Conservation (phyloP, 2,888 invertebrate species). For the Phengaris alcon region DNA sequence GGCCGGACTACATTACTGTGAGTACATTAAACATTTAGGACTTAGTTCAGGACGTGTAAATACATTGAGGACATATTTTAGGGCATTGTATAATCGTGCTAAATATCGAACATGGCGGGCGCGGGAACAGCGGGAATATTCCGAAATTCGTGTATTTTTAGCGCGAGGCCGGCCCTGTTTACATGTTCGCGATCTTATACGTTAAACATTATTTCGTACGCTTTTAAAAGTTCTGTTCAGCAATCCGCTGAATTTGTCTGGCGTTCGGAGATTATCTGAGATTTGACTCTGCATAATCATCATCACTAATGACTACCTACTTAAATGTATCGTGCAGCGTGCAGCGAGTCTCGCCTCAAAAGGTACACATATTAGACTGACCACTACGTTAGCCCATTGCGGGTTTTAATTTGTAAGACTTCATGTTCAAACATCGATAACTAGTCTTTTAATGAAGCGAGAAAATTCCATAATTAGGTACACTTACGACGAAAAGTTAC, state of each 20-base stretch:
- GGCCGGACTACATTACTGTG: too few relatives aligned
- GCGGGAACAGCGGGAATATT: conserved; percentile 59
- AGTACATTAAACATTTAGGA: too few relatives aligned
- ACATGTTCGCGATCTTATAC: conserved; percentile 60
- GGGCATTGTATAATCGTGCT: conserved; percentile 14
- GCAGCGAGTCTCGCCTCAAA: too few relatives aligned
- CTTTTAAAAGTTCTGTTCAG: not conserved
- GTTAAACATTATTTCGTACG: conserved; percentile 42
- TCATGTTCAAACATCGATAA: too few relatives aligned
- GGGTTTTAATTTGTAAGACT: too few relatives aligned
- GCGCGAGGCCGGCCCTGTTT: conserved; percentile 72
- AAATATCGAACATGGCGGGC: conserved; percentile 37
- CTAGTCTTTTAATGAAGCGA: too few relatives aligned
- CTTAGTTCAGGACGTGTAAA: too few relatives aligned
- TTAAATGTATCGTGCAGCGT: too few relatives aligned
- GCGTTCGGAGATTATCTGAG: not conserved
- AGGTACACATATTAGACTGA: too few relatives aligned
- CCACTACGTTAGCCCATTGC: too few relatives aligned
- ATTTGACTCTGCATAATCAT: not conserved
- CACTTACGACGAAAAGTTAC: too few relatives aligned
- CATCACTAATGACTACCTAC: not conserved
- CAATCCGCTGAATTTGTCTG: conserved; percentile 6
- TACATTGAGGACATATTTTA: not conserved
- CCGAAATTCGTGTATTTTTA: conserved; percentile 68
- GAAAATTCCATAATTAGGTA: too few relatives aligned